A percentile compares a stretch with the other conserved stretches of the same genome.
Evolutionary conservation across 2,888 invertebrate genomes (phyloP).

Genomic region (Eugnorisma glareosa): DNA sequence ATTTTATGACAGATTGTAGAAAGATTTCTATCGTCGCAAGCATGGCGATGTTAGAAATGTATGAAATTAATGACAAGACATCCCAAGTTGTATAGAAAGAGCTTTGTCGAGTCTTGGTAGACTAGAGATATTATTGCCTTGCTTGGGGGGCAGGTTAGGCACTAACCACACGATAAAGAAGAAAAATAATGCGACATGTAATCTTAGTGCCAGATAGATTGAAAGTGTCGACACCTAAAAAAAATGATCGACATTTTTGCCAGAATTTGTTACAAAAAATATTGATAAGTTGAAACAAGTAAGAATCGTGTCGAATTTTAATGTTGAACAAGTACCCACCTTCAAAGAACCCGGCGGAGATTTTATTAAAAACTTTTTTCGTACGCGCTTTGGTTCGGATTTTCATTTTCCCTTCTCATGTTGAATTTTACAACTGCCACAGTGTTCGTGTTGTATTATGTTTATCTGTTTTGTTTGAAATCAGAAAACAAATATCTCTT

Average conservation of each 20-base stretch:
- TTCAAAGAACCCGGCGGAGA: constrained; percentile 3
- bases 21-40: no score
- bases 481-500: neutral
- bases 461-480: neutral
- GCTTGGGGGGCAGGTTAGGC: no score
- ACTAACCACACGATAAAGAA: no score
- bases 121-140: no score
- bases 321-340: constrained; percentile 8
- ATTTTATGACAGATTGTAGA: no score
- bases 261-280: neutral
- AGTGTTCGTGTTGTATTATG: no score
- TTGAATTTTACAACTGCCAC: constrained; percentile 16
- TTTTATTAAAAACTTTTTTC: constrained; percentile 34
- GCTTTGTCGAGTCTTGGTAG: no score
- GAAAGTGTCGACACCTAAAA: neutral
- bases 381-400: neutral
- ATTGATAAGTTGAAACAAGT: neutral
- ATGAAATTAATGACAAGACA: no score
- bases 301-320: constrained; percentile 6
- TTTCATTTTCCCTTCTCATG: neutral
- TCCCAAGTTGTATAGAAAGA: no score
- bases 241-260: neutral
- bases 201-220: neutral
- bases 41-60: no score
- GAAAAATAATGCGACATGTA: no score